Conservation (phyloP, 2,888 invertebrate genomes). For the Eristalis arbustorum region DNA sequence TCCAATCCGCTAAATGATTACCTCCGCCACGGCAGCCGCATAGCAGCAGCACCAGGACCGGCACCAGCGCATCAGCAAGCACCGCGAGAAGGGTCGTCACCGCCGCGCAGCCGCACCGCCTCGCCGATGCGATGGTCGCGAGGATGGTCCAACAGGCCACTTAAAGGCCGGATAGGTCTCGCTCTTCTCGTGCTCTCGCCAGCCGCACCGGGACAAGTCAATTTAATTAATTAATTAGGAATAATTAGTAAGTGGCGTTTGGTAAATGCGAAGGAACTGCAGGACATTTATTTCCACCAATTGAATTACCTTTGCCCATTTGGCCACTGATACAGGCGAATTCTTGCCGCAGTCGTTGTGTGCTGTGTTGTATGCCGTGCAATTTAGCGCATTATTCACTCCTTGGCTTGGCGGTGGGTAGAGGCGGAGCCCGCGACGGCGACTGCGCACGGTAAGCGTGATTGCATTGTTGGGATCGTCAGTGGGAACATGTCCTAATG, state of each 20-base stretch:
- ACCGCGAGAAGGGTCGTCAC: slow-evolving; percentile 7
- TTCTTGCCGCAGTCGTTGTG: slow-evolving; percentile 34
- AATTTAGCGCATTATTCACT: slow-evolving; percentile 58
- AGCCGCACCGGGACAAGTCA: slow-evolving; percentile 63
- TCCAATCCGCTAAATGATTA: slow-evolving; percentile 70
- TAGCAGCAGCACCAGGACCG: slow-evolving; percentile 4
- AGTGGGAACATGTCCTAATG: slow-evolving; percentile 56
- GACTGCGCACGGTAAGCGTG: slow-evolving; percentile 34
- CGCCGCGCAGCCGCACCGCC: too few species aligned
- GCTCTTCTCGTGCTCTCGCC: slow-evolving; percentile 2
- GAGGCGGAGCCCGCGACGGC: not conserved
- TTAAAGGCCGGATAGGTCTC: slow-evolving; percentile 23
- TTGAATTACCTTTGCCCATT: slow-evolving; percentile 67
- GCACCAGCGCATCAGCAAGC: not conserved
- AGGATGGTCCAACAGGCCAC: slow-evolving; percentile 56
- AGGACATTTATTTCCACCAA: slow-evolving; percentile 67
- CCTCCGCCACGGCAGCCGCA: slow-evolving; percentile 53
- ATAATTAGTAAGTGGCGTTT: slow-evolving; percentile 71
- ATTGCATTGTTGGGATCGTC: slow-evolving; percentile 59
- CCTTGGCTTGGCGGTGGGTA: not conserved
- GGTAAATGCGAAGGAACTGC: slow-evolving; percentile 67
- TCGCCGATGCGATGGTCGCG: not conserved
- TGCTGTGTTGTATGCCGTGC: slow-evolving; percentile 23
- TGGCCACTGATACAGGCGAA: slow-evolving; percentile 62
- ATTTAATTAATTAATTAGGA: slow-evolving; percentile 71